Evolutionary conservation across 2,113 vertebrate genomes (phyloP), one percentile per base, ranked within the genome.

Genomic region (Bufo bufo): DNA sequence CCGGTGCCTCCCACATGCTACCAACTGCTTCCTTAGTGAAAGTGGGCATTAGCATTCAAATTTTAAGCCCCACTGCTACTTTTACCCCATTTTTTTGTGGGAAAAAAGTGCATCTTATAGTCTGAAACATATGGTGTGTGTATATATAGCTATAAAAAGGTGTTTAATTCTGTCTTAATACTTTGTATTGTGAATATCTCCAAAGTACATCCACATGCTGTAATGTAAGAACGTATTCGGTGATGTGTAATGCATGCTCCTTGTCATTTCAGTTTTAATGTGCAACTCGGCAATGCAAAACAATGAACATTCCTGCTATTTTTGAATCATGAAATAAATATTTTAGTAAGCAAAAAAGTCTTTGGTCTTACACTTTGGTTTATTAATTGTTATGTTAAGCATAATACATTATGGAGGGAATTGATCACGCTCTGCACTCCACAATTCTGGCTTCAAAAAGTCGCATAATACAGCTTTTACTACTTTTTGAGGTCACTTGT

Each of bases 231-330:
- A 69, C 6, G 56, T 81, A 14, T 66, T 69, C 71, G 43, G 81
- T 66, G 11, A 84, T 50, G 4, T 71, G 5, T 17, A 66, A n/a
- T 50, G 23, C 49, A 61, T 61, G 47, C 17, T 50, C 47, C 47
- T 23, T 75, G 43, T 63, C 4, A 47, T 75, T 77, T 85, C n/a
- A 50, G n/a, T 90, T 90, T 75, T 92, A 92, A 71, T 87, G 92
- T 91, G 93, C 94, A 94, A 94, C 92, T 90, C 93, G 92, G 92
- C 94, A 94, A 93, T 94, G 92, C 93, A 94, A 92, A 91, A 61
- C 89, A 89, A 91, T n/a, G 71, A 43, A 92, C 90, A 92, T 92
- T 93, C 93, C 91, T 92, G 88, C 91, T 91, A 66, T 86, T 90
- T 94, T 93, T 91, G 91, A 92, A 88, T 90, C 91, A 66, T 89